Evolutionary conservation across 2,888 invertebrate species (phyloP).

Genomic region (Lucinisca nassula): DNA sequence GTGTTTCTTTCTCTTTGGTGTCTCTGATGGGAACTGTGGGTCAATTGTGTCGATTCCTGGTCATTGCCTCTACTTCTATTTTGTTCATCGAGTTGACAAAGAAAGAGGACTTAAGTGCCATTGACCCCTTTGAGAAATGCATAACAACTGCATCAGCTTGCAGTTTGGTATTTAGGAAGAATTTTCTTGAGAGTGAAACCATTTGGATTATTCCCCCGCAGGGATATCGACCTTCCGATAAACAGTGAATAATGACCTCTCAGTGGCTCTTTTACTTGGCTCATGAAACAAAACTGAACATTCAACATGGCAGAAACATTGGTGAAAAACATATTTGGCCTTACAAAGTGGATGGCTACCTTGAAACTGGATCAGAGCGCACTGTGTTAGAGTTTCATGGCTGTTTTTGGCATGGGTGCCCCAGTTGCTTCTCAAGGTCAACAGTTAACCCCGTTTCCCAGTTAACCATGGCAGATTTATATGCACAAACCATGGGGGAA

Average conservation of each 20-base stretch:
- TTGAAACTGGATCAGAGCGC: slow-evolving; percentile 33
- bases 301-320: slow-evolving; percentile 35
- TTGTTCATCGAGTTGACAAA: slow-evolving; percentile 34
- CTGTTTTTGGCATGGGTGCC: slow-evolving; percentile 39
- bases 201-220: slow-evolving; percentile 56
- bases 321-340: slow-evolving; percentile 45
- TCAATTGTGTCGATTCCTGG: too few species aligned
- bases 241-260: slow-evolving; percentile 48
- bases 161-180: slow-evolving; percentile 33
- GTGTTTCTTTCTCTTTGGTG: too few species aligned
- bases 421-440: slow-evolving; percentile 7
- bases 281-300: neutral
- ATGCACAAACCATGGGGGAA: slow-evolving; percentile 32
- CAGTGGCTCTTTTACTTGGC: slow-evolving; percentile 46
- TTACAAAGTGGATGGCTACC: slow-evolving; percentile 49
- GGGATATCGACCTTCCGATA: slow-evolving; percentile 41
- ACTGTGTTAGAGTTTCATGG: slow-evolving; percentile 39
- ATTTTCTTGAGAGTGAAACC: slow-evolving; percentile 21
- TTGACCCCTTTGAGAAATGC: slow-evolving; percentile 47
- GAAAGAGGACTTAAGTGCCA: neutral
- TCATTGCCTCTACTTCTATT: too few species aligned
- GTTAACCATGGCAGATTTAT: slow-evolving; percentile 35
- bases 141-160: slow-evolving; percentile 54
- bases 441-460: slow-evolving; percentile 27
- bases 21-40: too few species aligned